Conservation (phyloP, 2,113 vertebrate genomes). For the Myotis lucifugus region DNA sequence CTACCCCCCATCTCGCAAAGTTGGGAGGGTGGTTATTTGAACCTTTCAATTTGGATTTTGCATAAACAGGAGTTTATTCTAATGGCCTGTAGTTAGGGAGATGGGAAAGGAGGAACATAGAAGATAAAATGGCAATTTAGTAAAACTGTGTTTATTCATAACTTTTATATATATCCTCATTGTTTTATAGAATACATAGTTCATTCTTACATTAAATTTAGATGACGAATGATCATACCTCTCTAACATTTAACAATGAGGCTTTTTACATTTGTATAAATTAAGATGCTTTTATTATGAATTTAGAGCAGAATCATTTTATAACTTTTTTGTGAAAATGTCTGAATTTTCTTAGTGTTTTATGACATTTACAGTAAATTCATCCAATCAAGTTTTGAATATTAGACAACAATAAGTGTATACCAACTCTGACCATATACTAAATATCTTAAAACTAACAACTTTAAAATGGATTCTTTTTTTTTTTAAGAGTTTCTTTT, state of each 20-base stretch:
- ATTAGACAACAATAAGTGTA: background rate
- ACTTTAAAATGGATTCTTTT: no score
- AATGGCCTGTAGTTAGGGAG: background rate
- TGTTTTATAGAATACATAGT: background rate
- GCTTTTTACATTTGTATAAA: background rate
- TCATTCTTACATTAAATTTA: background rate
- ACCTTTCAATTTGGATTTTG: conserved; percentile 41
- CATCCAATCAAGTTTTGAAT: background rate
- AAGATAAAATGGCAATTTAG: background rate
- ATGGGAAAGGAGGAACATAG: background rate
- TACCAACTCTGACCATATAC: background rate
- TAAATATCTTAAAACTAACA: background rate
- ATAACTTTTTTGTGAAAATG: background rate
- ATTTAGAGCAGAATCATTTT: background rate
- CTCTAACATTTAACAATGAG: background rate
- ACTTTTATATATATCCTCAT: background rate
- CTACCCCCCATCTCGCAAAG: background rate
- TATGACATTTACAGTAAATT: conserved; percentile 22
- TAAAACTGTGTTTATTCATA: background rate
- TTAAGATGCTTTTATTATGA: background rate
- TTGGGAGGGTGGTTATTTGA: background rate
- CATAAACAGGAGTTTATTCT: background rate
- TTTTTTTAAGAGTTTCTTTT: no score
- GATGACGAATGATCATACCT: background rate
- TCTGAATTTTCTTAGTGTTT: conserved; percentile 17